Evolutionary conservation across 2,113 vertebrate genomes (phyloP).

Genomic region (Nipponia nippon): DNA sequence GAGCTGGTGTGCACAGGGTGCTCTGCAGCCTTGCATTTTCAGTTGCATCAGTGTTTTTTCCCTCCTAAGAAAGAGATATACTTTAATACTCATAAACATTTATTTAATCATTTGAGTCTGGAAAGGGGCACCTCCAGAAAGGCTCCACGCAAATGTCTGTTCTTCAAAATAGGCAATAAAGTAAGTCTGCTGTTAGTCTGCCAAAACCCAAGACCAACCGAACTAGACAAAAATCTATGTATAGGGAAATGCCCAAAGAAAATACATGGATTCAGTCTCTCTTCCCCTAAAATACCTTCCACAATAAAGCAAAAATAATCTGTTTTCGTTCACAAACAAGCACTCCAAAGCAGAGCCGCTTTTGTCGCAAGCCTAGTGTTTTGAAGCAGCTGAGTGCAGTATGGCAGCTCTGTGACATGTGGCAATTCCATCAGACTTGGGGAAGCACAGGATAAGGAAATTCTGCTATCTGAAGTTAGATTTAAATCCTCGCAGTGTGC

Average conservation of each 20-base stretch:
- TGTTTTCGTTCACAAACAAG: neutral
- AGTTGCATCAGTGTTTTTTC: neutral
- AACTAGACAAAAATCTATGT: neutral
- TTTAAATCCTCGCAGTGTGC: neutral
- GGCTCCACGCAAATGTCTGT: neutral
- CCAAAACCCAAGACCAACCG: neutral
- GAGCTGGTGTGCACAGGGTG: neutral
- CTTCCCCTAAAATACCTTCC: neutral
- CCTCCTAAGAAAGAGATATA: neutral
- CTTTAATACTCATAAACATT: constrained; percentile 1
- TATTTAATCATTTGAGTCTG: neutral
- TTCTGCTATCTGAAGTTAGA: neutral
- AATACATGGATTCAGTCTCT: neutral
- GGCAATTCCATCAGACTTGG: neutral
- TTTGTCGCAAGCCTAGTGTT: neutral
- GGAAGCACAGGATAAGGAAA: neutral
- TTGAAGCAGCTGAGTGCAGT: neutral
- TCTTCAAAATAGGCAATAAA: neutral
- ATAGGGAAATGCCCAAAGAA: neutral
- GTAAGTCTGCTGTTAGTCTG: neutral
- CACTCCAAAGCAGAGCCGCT: neutral
- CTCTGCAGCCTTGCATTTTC: neutral
- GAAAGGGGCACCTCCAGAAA: constrained; percentile 6
- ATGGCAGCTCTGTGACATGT: neutral
- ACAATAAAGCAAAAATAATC: neutral